Evolutionary conservation across 1,140 invertebrate genomes (phyloP).

Genomic region (Zaprionus tsacasi): DNA sequence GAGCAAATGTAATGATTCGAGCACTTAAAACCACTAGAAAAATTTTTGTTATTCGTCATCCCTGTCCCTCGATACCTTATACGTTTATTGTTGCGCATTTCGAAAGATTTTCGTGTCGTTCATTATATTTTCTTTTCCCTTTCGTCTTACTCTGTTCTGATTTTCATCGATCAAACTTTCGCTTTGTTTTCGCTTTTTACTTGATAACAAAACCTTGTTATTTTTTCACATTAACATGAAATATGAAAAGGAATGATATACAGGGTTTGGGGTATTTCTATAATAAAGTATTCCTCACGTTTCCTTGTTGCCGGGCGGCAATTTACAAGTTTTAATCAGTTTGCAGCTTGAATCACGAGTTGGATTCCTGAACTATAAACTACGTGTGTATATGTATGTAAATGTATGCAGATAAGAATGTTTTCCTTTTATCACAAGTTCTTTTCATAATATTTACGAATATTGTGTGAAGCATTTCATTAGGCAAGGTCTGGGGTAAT

Average conservation of each 20-base stretch:
- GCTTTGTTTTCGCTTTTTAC: neutral
- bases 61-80: neutral
- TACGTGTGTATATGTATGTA: neutral
- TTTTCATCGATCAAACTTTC: conserved; percentile 48
- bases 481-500: conserved; percentile 28
- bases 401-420: conserved; percentile 28
- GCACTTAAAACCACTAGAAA: too few relatives aligned
- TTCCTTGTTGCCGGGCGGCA: conserved; percentile 14
- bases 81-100: conserved; percentile 17
- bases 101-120: conserved; percentile 19
- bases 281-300: conserved; percentile 13
- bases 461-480: conserved; percentile 16
- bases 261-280: neutral
- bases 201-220: conserved; percentile 2
- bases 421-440: conserved; percentile 31
- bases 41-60: neutral
- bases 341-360: conserved; percentile 27
- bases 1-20: neutral
- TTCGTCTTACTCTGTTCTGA: conserved; percentile 10
- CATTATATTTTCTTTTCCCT: conserved; percentile 7
- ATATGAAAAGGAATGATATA: neutral
- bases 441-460: conserved; percentile 19
- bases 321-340: conserved; percentile 16
- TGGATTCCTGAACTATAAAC: neutral
- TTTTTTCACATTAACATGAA: conserved; percentile 7